These are phyloP conservation scores for Lutraria lutraria DNA, from an alignment of 2,888 invertebrate genomes.

Conservation along the genomic window DNA sequence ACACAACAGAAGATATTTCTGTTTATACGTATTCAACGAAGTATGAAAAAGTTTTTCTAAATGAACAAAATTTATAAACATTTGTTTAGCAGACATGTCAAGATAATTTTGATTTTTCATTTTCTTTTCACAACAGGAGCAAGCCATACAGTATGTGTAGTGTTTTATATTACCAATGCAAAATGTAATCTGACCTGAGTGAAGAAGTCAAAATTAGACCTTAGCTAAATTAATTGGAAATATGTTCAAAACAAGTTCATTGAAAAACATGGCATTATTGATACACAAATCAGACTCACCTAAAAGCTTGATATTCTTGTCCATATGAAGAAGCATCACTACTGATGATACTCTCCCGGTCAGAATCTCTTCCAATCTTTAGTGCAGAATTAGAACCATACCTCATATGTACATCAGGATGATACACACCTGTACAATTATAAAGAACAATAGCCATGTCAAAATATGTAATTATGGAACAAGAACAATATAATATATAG, in stretches of 20 bases:
- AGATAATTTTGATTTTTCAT: neutral
- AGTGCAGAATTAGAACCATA: conserved; percentile 81
- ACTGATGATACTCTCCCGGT: conserved; percentile 79
- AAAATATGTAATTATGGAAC: too few relatives aligned
- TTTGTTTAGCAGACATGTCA: neutral
- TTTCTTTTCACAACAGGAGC: too few relatives aligned
- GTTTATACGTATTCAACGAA: neutral
- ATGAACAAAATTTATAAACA: neutral
- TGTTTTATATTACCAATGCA: too few relatives aligned
- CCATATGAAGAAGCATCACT: conserved; percentile 80
- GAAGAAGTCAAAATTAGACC: too few relatives aligned
- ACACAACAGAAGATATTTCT: neutral
- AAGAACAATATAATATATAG: too few relatives aligned
- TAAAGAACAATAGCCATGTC: neutral
- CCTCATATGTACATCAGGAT: conserved; percentile 77
- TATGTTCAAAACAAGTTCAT: too few relatives aligned
- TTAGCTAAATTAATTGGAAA: too few relatives aligned
- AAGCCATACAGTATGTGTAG: too few relatives aligned
- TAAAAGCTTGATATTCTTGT: conserved; percentile 69
- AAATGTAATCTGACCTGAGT: too few relatives aligned
- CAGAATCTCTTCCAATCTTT: conserved; percentile 74
- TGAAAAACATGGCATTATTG: neutral
- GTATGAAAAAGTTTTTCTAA: neutral
- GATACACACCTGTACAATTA: conserved; percentile 77
- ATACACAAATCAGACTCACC: conserved; percentile 50